These are phyloP conservation scores for Gavialis gangeticus DNA, from an alignment of 2,113 vertebrate genomes.

Conservation along the genomic window DNA sequence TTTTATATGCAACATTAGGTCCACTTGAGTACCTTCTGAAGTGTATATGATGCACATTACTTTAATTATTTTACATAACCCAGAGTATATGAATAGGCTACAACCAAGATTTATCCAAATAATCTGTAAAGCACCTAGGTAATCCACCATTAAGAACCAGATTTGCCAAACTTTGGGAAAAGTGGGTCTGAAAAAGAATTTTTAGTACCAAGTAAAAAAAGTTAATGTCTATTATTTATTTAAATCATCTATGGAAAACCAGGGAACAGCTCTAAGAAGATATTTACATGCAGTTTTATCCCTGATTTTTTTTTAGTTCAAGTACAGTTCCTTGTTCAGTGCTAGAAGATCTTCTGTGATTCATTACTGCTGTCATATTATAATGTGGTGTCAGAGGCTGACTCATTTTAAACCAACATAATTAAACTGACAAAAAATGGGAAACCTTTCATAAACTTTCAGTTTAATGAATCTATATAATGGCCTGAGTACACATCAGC, in stretches of 20 bases:
- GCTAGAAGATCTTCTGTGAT: background rate
- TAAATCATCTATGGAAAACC: background rate
- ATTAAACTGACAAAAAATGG: background rate
- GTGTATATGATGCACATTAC: background rate
- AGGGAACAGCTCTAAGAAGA: background rate
- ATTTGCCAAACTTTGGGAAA: background rate
- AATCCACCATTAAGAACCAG: background rate
- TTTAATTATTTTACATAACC: background rate
- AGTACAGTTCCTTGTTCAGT: background rate
- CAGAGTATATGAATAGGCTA: background rate
- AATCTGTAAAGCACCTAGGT: background rate
- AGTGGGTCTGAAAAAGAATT: background rate
- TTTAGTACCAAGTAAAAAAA: background rate
- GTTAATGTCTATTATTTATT: background rate
- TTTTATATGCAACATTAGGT: background rate
- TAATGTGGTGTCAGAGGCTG: background rate
- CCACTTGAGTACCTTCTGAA: accelerated
- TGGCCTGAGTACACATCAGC: background rate
- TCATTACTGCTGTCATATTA: background rate
- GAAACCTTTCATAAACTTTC: background rate
- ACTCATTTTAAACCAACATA: background rate
- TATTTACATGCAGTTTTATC: background rate
- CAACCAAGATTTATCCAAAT: background rate
- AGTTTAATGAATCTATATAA: background rate
- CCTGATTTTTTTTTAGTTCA: background rate